These are phyloP conservation scores for Catharus ustulatus DNA, from an alignment of 2,797 vertebrate species.

Conservation along the genomic window DNA sequence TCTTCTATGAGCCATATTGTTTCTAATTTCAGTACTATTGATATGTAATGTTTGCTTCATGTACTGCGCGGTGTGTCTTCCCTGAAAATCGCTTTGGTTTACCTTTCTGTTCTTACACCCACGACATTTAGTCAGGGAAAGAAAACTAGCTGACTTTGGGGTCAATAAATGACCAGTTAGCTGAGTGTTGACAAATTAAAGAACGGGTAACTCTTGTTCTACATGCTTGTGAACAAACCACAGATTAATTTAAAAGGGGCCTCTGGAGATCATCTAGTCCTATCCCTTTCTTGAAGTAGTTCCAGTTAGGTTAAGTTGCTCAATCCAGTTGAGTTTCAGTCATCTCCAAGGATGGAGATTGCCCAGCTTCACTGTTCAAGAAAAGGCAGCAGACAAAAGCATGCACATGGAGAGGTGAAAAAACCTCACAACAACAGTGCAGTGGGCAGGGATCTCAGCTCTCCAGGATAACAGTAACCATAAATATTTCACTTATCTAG, in stretches of 20 bases:
- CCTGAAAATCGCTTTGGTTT: background rate
- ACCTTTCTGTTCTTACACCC: background rate
- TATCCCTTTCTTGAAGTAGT: background rate
- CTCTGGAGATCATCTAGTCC: background rate
- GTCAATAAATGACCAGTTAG: background rate
- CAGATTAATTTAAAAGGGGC: background rate
- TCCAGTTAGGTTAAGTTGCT: background rate
- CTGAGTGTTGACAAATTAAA: background rate
- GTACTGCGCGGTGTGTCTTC: background rate
- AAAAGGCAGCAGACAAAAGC: background rate
- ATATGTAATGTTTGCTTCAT: background rate
- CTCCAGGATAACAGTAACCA: background rate
- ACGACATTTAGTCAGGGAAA: background rate
- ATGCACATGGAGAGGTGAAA: rapidly evolving
- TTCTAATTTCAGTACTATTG: background rate
- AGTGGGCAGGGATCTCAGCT: background rate
- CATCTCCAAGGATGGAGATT: background rate
- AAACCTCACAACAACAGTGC: background rate
- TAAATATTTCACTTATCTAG: background rate
- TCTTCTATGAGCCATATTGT: background rate
- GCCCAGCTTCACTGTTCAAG: background rate
- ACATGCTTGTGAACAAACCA: background rate
- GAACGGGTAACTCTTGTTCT: background rate
- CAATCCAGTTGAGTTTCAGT: background rate
- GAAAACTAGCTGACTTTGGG: background rate